Evolutionary conservation across 2,113 vertebrate species (phyloP).

Genomic region (Marmota monax): DNA sequence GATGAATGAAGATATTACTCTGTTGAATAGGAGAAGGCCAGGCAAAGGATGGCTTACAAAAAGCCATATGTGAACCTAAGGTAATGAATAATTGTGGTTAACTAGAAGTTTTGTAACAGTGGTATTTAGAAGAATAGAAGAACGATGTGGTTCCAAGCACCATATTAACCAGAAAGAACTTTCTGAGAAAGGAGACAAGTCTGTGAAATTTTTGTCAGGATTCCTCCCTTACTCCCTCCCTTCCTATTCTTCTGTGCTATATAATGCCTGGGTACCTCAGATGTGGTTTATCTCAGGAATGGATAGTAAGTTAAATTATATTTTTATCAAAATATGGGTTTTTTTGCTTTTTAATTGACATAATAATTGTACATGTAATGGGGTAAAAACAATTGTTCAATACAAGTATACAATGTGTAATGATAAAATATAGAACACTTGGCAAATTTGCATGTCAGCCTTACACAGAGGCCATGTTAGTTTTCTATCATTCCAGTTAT

Average conservation of each 20-base stretch:
- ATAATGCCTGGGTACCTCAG: neutral
- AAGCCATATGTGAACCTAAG: neutral
- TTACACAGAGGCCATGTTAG: neutral
- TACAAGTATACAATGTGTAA: neutral
- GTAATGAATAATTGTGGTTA: neutral
- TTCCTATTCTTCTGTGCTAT: neutral
- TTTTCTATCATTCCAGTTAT: neutral
- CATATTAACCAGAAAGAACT: neutral
- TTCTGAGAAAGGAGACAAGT: neutral
- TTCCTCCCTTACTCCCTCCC: neutral
- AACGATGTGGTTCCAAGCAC: neutral
- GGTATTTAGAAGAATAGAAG: neutral
- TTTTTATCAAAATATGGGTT: neutral
- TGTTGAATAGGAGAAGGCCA: neutral
- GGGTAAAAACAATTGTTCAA: neutral
- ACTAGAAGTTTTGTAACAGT: neutral
- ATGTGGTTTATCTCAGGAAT: neutral
- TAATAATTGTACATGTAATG: neutral
- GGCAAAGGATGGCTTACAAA: conserved; percentile 13
- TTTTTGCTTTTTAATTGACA: neutral
- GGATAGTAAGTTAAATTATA: conserved; percentile 20
- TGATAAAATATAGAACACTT: neutral
- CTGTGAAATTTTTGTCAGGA: neutral
- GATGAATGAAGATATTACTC: conserved; percentile 8
- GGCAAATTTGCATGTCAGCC: neutral